Base-by-base conservation (phyloP, 2,888 invertebrate genomes). In the Lasioglossum zephyrum region DNA sequence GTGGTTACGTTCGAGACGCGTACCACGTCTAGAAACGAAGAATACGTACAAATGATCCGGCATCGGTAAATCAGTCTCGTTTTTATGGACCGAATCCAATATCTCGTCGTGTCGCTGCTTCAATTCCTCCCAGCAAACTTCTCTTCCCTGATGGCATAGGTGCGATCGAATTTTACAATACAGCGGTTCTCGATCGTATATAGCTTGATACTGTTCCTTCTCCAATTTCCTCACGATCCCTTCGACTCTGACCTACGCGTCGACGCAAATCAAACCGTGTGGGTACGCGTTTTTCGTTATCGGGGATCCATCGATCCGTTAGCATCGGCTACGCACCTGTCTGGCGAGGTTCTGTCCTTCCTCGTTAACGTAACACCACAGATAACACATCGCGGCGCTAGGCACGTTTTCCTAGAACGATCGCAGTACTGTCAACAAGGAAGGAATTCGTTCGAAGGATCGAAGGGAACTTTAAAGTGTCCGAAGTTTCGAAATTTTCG, bases 1-100 rank as follows among this genome's bases (percentile, higher is more conserved):
- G 77, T 22, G 13, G 8, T 1, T 1, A 1, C 18, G 18, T 2
- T 36, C 18, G 18, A 36, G 6, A 31, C 26, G 5, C 16, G 31
- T 31, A 6, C 16, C 63, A 16, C 6, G 8, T 6, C 3, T 6
- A 31, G 2, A 11, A 57, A 57, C 57, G 57, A 57, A 1, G n/a
- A 11, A 9, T 70, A 94, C 95, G 94, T 93, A 96, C 96, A 95
- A 93, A 87, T 96, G 94, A 72, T 95, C 95, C 1, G 96, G 96
- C 94, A 95, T 95, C 2, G 94, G 92, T 31, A 96, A 90, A n/a
- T 85, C 86, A 53, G 92, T 89, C n/a, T 93, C 90, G 6, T 94
- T 93, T 11, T 89, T 91, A 31, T 89, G 84, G 36, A 94, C 93
- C 36, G 95, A 92, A 16, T 93, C 82, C 9, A 95, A 79, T 53